Evolutionary conservation across 2,888 invertebrate species (phyloP).

Genomic region (Lithophane semibrunnea): DNA sequence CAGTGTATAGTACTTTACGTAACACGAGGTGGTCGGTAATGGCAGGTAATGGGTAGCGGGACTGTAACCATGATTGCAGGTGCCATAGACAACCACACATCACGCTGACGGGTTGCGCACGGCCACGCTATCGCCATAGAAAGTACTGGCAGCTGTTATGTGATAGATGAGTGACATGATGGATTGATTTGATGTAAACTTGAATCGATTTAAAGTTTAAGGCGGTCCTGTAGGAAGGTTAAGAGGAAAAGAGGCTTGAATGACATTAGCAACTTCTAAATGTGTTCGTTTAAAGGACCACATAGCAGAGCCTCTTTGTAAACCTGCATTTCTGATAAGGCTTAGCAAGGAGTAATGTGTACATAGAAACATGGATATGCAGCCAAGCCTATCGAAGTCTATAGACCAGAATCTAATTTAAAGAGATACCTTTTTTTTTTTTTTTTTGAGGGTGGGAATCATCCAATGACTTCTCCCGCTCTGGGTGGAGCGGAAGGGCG

Average conservation of each 20-base stretch:
- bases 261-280: neutral
- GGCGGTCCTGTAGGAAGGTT: no score
- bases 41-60: slow-evolving; percentile 63
- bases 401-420: neutral
- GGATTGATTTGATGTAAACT: neutral
- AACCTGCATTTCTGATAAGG: neutral
- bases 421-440: neutral
- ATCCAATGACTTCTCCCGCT: no score
- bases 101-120: slow-evolving; percentile 37
- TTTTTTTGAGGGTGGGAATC: no score
- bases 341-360: neutral
- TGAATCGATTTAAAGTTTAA: neutral
- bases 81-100: slow-evolving; percentile 43
- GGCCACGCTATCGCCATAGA: slow-evolving; percentile 13
- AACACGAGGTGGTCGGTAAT: slow-evolving; percentile 65
- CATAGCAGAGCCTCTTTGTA: neutral
- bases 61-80: slow-evolving; percentile 59
- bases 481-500: no score
- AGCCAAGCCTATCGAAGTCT: neutral
- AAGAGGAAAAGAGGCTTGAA: neutral
- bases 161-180: slow-evolving; percentile 18
- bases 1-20: slow-evolving; percentile 65
- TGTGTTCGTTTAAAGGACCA: neutral
- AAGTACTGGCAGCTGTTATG: slow-evolving; percentile 29
- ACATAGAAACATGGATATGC: neutral